A percentile compares a stretch with the other conserved stretches of the same genome.
These are phyloP conservation scores for Crotalus helleri DNA, from an alignment of 2,113 vertebrate genomes.

Conservation along the genomic window DNA sequence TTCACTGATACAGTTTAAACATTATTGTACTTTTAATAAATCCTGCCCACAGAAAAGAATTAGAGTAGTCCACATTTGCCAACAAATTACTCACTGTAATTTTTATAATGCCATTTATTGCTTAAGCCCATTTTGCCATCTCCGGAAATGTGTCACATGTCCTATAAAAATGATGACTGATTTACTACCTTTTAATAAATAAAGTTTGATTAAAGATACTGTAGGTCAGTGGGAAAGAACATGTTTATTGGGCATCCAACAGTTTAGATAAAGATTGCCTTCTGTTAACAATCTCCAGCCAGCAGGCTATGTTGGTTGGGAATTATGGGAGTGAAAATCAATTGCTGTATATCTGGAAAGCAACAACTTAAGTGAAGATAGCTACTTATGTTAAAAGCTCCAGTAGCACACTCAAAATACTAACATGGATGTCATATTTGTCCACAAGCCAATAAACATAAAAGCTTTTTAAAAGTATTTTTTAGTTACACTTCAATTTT, in stretches of 20 bases:
- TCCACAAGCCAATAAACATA: background rate
- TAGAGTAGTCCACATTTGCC: background rate
- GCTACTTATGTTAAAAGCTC: background rate
- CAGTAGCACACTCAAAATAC: background rate
- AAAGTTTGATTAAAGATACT: background rate
- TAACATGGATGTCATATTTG: background rate
- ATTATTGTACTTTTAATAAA: background rate
- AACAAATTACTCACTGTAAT: background rate
- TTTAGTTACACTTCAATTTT: background rate
- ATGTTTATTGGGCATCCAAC: background rate
- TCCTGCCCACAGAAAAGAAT: background rate
- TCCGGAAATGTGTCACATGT: background rate
- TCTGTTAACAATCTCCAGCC: background rate
- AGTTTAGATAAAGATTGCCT: background rate
- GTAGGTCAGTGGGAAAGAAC: background rate
- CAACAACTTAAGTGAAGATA: background rate
- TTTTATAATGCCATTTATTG: background rate
- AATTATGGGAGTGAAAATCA: background rate
- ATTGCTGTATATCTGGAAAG: background rate
- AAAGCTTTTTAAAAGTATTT: background rate
- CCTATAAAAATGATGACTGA: background rate
- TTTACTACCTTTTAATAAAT: background rate
- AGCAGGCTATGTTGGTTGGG: background rate
- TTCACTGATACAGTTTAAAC: background rate
- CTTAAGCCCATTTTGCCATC: background rate